Conservation (phyloP, 2,888 invertebrate genomes). For the Apodemia hepburni region DNA sequence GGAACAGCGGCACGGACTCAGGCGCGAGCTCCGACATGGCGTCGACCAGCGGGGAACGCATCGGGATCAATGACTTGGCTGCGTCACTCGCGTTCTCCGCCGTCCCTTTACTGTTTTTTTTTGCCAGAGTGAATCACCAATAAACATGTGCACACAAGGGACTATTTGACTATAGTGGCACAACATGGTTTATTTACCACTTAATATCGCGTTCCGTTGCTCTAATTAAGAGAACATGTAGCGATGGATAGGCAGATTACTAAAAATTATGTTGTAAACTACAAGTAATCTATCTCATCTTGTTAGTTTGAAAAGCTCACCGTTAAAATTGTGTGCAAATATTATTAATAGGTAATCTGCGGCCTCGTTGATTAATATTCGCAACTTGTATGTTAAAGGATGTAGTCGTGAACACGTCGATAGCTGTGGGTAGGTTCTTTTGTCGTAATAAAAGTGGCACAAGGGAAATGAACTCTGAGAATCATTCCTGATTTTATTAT, state of each 20-base stretch:
- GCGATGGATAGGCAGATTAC: not conserved
- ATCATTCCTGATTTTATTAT: too few species aligned
- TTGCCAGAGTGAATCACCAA: conserved; percentile 66
- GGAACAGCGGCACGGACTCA: conserved; percentile 51
- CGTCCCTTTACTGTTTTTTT: conserved; percentile 55
- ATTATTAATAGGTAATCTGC: not conserved
- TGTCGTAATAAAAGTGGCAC: not conserved
- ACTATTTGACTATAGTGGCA: conserved; percentile 42
- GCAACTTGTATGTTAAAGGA: not conserved
- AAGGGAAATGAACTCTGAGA: not conserved
- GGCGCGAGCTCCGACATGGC: conserved; percentile 55
- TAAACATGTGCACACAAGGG: conserved; percentile 61
- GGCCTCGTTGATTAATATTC: not conserved
- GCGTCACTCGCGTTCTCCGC: conserved; percentile 67
- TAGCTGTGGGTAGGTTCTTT: not conserved
- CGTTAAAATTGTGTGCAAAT: not conserved
- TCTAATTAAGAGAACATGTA: conserved; percentile 11
- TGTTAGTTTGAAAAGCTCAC: not conserved
- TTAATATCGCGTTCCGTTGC: conserved; percentile 19
- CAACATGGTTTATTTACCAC: conserved; percentile 35
- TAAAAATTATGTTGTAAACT: not conserved
- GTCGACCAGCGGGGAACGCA: conserved; percentile 65
- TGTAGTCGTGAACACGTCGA: not conserved
- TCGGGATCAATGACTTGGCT: conserved; percentile 75
- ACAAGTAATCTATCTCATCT: not conserved